Evolutionary conservation across 2,888 invertebrate species (phyloP).

Genomic region (Linyphia triangularis): DNA sequence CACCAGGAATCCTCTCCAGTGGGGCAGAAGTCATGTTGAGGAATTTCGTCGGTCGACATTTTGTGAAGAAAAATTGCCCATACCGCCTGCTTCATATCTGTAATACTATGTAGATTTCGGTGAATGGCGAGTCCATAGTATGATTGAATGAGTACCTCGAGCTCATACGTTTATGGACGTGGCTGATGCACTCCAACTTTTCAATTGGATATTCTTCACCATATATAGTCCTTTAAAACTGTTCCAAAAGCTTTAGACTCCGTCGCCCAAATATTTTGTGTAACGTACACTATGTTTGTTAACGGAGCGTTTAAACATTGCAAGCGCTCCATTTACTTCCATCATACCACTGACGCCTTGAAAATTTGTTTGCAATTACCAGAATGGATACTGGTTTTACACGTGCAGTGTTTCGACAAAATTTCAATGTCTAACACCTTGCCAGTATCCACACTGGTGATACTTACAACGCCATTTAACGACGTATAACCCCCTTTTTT

Average conservation of each 20-base stretch:
- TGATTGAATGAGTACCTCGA: not conserved
- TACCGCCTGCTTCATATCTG: not conserved
- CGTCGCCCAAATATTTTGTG: not conserved
- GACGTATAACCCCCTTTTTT: too few species aligned
- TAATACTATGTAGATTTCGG: not conserved
- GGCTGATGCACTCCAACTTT: not conserved
- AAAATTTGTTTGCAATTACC: too few species aligned
- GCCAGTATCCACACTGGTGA: too few species aligned
- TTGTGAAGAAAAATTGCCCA: conserved; percentile 2
- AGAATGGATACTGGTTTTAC: too few species aligned
- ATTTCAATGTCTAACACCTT: too few species aligned
- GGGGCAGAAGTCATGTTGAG: not conserved
- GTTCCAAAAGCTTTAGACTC: not conserved
- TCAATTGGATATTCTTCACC: not conserved
- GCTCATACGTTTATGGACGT: not conserved
- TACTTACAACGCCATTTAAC: too few species aligned
- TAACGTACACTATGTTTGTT: not conserved
- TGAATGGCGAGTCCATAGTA: not conserved
- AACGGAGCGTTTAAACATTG: not conserved
- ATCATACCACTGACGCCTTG: not conserved
- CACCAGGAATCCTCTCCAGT: not conserved
- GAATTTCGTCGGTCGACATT: not conserved
- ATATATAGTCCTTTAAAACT: not conserved
- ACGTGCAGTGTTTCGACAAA: too few species aligned
- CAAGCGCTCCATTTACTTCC: not conserved